Evolutionary conservation across 2,888 invertebrate species (phyloP).

Genomic region (Drosophila acutilabella): DNA sequence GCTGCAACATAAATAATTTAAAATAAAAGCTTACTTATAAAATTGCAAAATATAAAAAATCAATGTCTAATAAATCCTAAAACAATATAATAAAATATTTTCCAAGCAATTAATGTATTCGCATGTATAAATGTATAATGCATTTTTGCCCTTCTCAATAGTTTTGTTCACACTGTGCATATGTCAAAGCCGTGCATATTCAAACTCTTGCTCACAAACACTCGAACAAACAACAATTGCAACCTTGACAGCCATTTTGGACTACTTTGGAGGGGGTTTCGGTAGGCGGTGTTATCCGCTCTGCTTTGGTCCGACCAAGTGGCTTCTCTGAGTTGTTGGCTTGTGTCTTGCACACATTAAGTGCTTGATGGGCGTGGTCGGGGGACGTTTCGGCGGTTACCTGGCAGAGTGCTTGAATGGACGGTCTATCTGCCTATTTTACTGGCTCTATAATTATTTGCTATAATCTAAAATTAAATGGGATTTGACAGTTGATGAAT

Average conservation of each 20-base stretch:
- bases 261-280: conserved; percentile 12
- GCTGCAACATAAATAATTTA: too few species aligned
- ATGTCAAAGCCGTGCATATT: conserved; percentile 20
- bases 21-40: too few species aligned
- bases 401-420: conserved; percentile 28
- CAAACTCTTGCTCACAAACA: conserved; percentile 27
- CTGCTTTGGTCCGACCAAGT: conserved; percentile 61
- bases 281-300: conserved; percentile 27
- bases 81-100: too few species aligned
- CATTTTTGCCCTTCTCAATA: too few species aligned
- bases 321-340: conserved; percentile 63
- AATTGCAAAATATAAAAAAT: too few species aligned
- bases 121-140: too few species aligned
- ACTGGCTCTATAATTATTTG: conserved; percentile 70
- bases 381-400: conserved; percentile 6
- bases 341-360: conserved; percentile 45
- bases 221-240: conserved; percentile 63
- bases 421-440: conserved; percentile 9
- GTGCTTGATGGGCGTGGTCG: conserved; percentile 50
- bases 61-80: too few species aligned
- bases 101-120: too few species aligned
- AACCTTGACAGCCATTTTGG: conserved; percentile 70
- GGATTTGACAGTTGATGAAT: conserved; percentile 77
- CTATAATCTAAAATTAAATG: conserved; percentile 76
- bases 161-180: conserved; percentile 33